These are phyloP conservation scores for Phoeniculus purpureus DNA, from an alignment of 2,797 vertebrate species.

Conservation along the genomic window DNA sequence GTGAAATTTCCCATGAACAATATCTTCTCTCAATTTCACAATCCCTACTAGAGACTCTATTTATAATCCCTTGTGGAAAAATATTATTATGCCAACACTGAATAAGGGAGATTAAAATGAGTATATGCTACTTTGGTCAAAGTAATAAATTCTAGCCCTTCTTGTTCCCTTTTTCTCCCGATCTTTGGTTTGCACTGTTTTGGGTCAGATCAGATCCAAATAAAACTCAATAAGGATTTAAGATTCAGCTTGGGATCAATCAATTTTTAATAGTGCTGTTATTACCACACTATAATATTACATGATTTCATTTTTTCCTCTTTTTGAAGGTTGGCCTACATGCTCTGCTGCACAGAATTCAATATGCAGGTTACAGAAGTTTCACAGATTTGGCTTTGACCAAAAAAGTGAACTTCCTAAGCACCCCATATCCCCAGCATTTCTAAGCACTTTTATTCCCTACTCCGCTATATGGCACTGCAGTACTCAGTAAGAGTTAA, in stretches of 20 bases:
- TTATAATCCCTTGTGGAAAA: conserved; percentile 11
- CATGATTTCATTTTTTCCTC: neutral
- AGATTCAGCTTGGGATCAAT: neutral
- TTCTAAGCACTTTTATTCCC: neutral
- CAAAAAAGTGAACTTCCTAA: conserved; percentile 4
- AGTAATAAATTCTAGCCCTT: neutral
- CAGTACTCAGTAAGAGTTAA: neutral
- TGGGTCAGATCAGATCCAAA: neutral
- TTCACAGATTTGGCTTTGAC: conserved; percentile 1
- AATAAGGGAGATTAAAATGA: conserved; percentile 5
- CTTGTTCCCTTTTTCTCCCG: neutral
- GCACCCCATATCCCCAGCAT: neutral
- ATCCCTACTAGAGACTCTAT: neutral
- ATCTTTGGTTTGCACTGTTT: neutral
- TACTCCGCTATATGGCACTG: neutral
- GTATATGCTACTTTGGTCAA: neutral
- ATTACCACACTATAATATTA: neutral
- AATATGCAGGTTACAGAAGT: neutral
- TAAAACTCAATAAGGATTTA: neutral
- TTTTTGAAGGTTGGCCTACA: neutral
- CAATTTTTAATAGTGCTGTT: neutral
- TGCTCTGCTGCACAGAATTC: neutral
- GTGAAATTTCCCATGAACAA: neutral
- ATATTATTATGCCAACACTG: neutral
- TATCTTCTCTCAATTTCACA: conserved; percentile 22